A percentile compares a stretch with the other conserved stretches of the same genome.
These are phyloP conservation scores for Holothuria scabra DNA, from an alignment of 53 echinoderm and acorn worm genomes.

Conservation along the genomic window DNA sequence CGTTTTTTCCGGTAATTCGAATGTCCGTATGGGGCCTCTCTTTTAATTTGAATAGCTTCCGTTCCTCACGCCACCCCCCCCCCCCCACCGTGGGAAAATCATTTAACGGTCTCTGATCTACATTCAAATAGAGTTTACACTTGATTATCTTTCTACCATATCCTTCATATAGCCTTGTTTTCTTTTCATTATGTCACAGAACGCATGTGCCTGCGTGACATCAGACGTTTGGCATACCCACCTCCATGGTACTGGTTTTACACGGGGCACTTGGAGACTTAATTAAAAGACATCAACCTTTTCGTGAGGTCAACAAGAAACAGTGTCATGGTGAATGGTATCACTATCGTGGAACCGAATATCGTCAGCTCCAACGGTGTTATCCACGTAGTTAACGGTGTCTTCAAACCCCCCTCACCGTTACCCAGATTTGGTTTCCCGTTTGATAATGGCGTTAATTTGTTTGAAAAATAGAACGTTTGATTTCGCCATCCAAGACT, in stretches of 20 bases:
- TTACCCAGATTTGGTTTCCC: background rate
- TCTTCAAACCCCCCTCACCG: constrained; percentile 5
- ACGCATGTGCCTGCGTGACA: constrained; percentile 31
- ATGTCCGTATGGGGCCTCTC: too few relatives aligned
- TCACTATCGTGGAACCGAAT: constrained; percentile 20
- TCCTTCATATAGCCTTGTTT: background rate
- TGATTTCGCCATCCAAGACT: too few relatives aligned
- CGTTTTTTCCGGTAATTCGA: too few relatives aligned
- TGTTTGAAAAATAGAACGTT: too few relatives aligned
- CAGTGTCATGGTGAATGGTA: background rate
- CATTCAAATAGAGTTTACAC: too few relatives aligned
- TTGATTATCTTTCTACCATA: too few relatives aligned
- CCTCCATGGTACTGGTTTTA: constrained; percentile 24
- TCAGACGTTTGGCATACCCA: constrained; percentile 2
- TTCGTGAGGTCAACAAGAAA: background rate
- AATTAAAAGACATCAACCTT: background rate
- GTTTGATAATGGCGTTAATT: too few relatives aligned
- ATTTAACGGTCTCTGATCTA: too few relatives aligned
- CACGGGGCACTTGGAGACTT: constrained; percentile 26
- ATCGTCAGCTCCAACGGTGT: constrained; percentile 37
- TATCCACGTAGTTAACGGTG: constrained; percentile 24
- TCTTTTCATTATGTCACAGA: background rate
- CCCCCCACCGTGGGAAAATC: too few relatives aligned
- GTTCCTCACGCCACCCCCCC: too few relatives aligned
- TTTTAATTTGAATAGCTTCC: too few relatives aligned